phyloP scores from a whole-genome alignment of 2,113 vertebrate species.

The Acanthisitta chloris region DNA sequence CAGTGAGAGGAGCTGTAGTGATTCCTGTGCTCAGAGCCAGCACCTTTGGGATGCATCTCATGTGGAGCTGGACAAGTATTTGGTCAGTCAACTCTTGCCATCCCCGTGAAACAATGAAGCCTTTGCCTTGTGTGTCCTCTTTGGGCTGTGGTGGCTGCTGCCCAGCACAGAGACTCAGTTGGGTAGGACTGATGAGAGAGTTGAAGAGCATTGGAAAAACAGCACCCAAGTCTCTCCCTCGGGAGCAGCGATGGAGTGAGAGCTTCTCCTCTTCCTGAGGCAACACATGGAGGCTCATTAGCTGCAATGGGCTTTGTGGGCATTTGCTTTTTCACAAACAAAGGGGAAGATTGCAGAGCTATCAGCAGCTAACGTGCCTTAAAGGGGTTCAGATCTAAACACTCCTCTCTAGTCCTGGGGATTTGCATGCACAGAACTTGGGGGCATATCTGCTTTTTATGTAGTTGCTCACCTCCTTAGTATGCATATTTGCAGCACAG shows the following conservation, averaged over 20 bases:
- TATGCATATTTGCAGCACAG: constrained; percentile 35
- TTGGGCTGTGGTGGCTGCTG: neutral
- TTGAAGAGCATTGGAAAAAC: neutral
- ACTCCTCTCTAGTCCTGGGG: neutral
- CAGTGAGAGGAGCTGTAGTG: neutral
- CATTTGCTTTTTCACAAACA: neutral
- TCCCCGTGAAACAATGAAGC: neutral
- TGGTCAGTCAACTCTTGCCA: neutral
- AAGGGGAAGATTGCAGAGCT: neutral
- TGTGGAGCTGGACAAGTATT: neutral
- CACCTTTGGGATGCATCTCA: neutral
- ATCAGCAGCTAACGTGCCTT: neutral
- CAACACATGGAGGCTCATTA: neutral
- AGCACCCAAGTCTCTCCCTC: neutral
- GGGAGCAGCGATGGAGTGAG: neutral
- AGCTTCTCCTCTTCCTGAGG: neutral
- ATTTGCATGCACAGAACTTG: constrained; percentile 4
- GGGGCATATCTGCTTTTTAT: neutral
- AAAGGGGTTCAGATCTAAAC: neutral
- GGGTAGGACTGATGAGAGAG: neutral
- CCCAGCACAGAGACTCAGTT: neutral
- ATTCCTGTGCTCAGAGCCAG: neutral
- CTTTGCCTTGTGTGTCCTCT: accelerated
- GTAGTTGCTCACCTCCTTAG: neutral
- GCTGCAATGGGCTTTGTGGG: neutral